These are phyloP conservation scores for Baronia brevicornis DNA, from an alignment of 2,888 invertebrate species.

Conservation along the genomic window DNA sequence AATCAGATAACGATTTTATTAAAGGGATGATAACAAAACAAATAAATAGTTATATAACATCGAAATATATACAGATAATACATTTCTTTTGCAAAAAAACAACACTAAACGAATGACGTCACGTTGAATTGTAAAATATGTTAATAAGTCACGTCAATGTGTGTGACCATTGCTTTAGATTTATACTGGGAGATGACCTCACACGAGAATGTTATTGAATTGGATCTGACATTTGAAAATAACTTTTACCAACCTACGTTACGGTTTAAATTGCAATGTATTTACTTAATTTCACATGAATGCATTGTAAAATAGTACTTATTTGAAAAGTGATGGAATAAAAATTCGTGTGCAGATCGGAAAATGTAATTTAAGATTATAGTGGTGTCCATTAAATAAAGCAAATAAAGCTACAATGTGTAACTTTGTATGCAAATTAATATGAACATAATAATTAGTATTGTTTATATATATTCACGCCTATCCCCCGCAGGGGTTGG, in stretches of 20 bases:
- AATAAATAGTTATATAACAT: too few species aligned
- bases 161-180: slow-evolving; percentile 21
- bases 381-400: slow-evolving; percentile 6
- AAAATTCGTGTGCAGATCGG: neutral
- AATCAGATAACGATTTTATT: too few species aligned
- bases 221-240: slow-evolving; percentile 17
- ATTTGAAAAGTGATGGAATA: neutral
- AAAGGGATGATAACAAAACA: too few species aligned
- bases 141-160: slow-evolving; percentile 35
- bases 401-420: slow-evolving; percentile 7
- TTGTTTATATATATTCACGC: too few species aligned
- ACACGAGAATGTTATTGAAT: slow-evolving; percentile 18
- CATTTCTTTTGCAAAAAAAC: too few species aligned
- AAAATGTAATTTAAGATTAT: slow-evolving; percentile 1
- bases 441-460: slow-evolving; percentile 18
- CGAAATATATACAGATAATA: too few species aligned
- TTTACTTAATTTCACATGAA: neutral
- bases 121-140: slow-evolving; percentile 17
- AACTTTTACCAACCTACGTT: slow-evolving; percentile 12
- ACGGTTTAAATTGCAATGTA: slow-evolving; percentile 1
- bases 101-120: slow-evolving; percentile 11
- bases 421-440: slow-evolving; percentile 7
- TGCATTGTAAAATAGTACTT: slow-evolving; percentile 2
- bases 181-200: slow-evolving; percentile 33
- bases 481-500: too few species aligned